Evolutionary conservation across 1,140 invertebrate species (phyloP).

Genomic region (Leptinotarsa texana): DNA sequence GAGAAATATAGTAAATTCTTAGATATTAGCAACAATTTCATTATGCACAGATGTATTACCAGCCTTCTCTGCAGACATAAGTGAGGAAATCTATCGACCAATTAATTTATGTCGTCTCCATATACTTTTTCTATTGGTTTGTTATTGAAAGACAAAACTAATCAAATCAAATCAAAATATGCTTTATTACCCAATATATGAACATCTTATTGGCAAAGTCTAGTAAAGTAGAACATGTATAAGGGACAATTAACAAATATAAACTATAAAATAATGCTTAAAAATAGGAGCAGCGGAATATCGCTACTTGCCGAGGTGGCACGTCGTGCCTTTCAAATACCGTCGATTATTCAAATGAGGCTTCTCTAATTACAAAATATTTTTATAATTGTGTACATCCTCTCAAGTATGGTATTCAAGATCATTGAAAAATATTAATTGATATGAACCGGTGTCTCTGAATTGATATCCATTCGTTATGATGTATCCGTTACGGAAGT

Average conservation of each 20-base stretch:
- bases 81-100: slow-evolving; percentile 46
- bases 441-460: too few relatives aligned
- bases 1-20: background rate
- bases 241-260: too few relatives aligned
- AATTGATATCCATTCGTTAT: background rate
- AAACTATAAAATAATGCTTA: too few relatives aligned
- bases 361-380: background rate
- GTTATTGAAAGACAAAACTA: background rate
- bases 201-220: too few relatives aligned
- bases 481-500: background rate
- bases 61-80: slow-evolving; percentile 38
- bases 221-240: too few relatives aligned
- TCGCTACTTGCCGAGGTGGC: too few relatives aligned
- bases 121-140: slow-evolving; percentile 45
- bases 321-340: background rate
- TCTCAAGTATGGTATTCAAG: too few relatives aligned
- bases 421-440: too few relatives aligned
- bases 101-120: slow-evolving; percentile 53
- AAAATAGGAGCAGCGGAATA: too few relatives aligned
- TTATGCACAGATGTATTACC: slow-evolving; percentile 24
- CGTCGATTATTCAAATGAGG: background rate
- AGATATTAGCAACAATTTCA: slow-evolving; percentile 15
- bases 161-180: too few relatives aligned
- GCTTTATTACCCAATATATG: too few relatives aligned
- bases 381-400: too few relatives aligned